phyloP scores from a whole-genome alignment of 2,113 vertebrate species.

The Gallinago media region DNA sequence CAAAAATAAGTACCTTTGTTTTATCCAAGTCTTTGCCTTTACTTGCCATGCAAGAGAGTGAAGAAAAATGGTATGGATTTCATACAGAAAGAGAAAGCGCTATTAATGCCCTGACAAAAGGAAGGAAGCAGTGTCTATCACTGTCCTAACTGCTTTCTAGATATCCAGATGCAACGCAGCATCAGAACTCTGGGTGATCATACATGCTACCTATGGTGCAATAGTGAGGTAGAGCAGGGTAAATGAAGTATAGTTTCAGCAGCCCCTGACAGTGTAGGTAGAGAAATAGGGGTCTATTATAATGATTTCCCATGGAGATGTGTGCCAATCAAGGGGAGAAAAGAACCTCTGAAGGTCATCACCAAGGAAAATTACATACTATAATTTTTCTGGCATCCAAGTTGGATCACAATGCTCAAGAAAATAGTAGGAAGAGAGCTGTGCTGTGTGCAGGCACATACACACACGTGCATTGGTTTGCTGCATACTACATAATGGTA shows the following conservation, averaged over 20 bases:
- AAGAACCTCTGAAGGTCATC: neutral
- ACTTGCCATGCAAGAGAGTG: neutral
- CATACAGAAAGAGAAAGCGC: neutral
- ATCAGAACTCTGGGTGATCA: neutral
- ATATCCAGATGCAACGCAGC: neutral
- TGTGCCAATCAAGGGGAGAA: neutral
- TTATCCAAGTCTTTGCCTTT: neutral
- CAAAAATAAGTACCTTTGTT: neutral
- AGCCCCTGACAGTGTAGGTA: constrained; percentile 14
- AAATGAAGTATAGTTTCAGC: constrained; percentile 6
- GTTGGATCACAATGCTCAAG: neutral
- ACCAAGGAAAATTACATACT: neutral
- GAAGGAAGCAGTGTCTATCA: neutral
- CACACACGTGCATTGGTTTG: neutral
- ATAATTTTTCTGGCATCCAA: neutral
- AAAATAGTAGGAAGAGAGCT: neutral
- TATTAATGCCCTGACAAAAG: neutral
- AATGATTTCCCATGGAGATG: constrained; percentile 18
- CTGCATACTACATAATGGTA: neutral
- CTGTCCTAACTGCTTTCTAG: neutral
- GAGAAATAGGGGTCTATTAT: constrained; percentile 33
- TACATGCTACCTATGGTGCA: neutral
- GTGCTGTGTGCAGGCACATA: neutral
- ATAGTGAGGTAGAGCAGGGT: neutral
- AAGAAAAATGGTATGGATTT: neutral